Percentiles rank a stretch among this genome's conserved stretches.
Evolutionary conservation across 2,888 invertebrate genomes (phyloP).

Genomic region (Morpho achilles): DNA sequence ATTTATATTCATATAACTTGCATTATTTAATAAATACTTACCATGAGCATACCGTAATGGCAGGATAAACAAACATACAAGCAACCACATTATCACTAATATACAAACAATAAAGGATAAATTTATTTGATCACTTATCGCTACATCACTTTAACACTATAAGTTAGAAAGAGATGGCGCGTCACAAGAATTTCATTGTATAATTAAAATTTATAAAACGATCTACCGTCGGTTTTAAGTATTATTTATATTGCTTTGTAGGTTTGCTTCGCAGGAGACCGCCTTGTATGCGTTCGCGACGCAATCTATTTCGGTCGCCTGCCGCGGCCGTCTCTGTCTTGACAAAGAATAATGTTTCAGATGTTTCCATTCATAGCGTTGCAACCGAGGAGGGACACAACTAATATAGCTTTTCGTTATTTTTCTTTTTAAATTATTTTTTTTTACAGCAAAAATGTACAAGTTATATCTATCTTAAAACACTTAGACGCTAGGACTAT

Average conservation of each 20-base stretch:
- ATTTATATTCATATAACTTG: too few relatives aligned
- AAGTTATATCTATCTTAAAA: too few relatives aligned
- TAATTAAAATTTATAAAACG: constrained; percentile 27
- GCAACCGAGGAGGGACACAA: neutral
- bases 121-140: constrained; percentile 23
- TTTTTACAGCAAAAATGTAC: too few relatives aligned
- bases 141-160: constrained; percentile 33
- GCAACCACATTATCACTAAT: constrained; percentile 37
- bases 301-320: constrained; percentile 67
- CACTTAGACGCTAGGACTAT: too few relatives aligned
- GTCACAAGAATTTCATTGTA: constrained; percentile 13
- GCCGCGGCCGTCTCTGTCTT: constrained; percentile 56
- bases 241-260: constrained; percentile 7
- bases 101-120: constrained; percentile 24
- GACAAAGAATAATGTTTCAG: constrained; percentile 49
- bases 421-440: neutral
- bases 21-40: constrained; percentile 25
- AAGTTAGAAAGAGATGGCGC: constrained; percentile 24
- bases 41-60: constrained; percentile 32
- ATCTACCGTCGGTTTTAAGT: neutral
- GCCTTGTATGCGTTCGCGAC: constrained; percentile 46
- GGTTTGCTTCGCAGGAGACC: constrained; percentile 53
- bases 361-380: constrained; percentile 12
- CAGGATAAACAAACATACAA: constrained; percentile 32
- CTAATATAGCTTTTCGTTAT: neutral